Base-by-base conservation (phyloP, 1,140 invertebrate species). In the Hesperophylax magnus region DNA sequence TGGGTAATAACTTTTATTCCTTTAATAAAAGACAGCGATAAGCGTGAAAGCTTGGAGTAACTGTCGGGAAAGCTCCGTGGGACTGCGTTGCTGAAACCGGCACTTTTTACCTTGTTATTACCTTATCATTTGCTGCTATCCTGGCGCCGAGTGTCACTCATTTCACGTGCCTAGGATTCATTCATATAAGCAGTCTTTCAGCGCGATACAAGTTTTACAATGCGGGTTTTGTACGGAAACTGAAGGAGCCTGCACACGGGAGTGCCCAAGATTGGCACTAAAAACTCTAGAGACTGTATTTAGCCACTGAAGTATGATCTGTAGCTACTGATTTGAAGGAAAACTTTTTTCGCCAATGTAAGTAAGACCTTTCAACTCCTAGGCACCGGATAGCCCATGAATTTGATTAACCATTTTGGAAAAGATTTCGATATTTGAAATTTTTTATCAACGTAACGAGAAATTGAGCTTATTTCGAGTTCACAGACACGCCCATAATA, bases 11-110 rank as follows among this genome's bases (percentile, higher is more conserved):
- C 53, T 71, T 71, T 71, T 53, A 71, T 71, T 71, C 67, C 67
- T 71, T 71, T 71, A 71, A 71, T 71, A 71, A 71, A 71, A 71
- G 17, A 20, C 67, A 20, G 67, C 39, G 47, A 71, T 71, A 71
- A 71, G 65, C 65, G 27, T 18, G 61, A 69, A 69, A 67, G 27
- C 58, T 61, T 11, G 15, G 58, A 15, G 2, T 11, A 9, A 61
- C 58, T 22, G 53, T 7, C n/a, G 9, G 1, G 2, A n/a, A 61
- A 22, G 24, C 67, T 47, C 39, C n/a, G 31, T 52, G 22, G 15
- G 27, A 27, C 63, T 17, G 63, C 18, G 58, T 61, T 61, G 14
- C 58, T 61, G 20, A 11, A 61, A 61, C 18, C 58, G 58, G 58
- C 20, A 11, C 22, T 34, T 20, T n/a, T 18, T n/a, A 22, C n/a